Evolutionary conservation across 2,113 vertebrate species (phyloP).

Genomic region (Oxyura jamaicensis): DNA sequence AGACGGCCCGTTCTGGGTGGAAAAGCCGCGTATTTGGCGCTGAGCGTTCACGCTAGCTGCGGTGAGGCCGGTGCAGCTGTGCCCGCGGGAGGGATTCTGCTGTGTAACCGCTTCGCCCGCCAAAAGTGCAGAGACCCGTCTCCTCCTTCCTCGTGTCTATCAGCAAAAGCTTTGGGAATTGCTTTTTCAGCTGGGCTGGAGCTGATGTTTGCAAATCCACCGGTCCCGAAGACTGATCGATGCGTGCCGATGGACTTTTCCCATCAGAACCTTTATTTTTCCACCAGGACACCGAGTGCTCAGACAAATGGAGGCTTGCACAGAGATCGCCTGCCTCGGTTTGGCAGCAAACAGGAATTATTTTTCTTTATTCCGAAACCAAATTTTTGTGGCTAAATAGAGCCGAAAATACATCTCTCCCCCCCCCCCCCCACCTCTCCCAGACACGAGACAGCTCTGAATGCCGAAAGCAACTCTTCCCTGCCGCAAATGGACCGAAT

Average conservation of each 20-base stretch:
- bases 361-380: slow-evolving; percentile 45
- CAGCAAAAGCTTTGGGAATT: neutral
- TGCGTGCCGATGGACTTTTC: neutral
- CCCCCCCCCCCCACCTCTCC: neutral
- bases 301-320: slow-evolving; percentile 29
- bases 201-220: neutral
- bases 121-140: neutral
- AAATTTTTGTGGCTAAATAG: slow-evolving; percentile 52
- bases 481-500: neutral
- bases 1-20: neutral
- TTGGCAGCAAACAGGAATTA: slow-evolving; percentile 41
- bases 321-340: slow-evolving; percentile 7
- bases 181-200: neutral
- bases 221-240: neutral
- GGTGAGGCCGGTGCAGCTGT: accelerated
- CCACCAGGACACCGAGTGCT: slow-evolving; percentile 15
- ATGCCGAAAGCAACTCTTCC: neutral
- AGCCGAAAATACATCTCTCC: slow-evolving; percentile 45
- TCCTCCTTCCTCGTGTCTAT: neutral
- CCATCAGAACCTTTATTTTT: slow-evolving; percentile 32
- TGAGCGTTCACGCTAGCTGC: neutral
- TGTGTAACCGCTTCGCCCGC: neutral
- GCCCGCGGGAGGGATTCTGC: neutral
- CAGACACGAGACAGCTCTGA: slow-evolving; percentile 35
- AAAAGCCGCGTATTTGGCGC: neutral